Evolutionary conservation across 2,113 vertebrate genomes (phyloP).

Genomic region (Psittacara wagleri): DNA sequence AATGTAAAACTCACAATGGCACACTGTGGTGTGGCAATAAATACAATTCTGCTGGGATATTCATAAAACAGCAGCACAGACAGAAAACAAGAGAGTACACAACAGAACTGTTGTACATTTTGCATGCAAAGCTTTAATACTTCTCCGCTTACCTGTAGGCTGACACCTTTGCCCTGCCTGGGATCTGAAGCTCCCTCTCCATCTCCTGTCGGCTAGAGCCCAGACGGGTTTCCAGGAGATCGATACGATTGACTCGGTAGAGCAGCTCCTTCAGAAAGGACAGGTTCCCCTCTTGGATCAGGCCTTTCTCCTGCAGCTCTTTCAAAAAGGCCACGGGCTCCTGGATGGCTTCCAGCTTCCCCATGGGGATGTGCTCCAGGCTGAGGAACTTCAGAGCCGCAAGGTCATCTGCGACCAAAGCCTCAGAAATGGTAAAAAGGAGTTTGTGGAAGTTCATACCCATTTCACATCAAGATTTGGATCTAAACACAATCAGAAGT

Average conservation of each 20-base stretch:
- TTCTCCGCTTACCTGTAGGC: constrained; percentile 63
- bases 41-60: not conserved
- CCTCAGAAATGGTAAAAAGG: constrained; percentile 64
- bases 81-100: not conserved
- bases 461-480: constrained; percentile 16
- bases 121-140: not conserved
- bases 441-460: not conserved
- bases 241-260: constrained; percentile 37
- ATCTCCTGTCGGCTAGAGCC: constrained; percentile 39
- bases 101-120: not conserved
- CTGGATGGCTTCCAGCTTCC: constrained; percentile 56
- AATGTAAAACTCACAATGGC: not conserved
- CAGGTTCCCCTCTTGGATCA: constrained; percentile 7
- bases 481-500: constrained; percentile 11
- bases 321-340: constrained; percentile 58
- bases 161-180: constrained; percentile 45
- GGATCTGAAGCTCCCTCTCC: constrained; percentile 19
- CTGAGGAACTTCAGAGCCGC: constrained; percentile 72
- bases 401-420: constrained; percentile 52
- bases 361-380: constrained; percentile 39
- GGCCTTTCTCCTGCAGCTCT: constrained; percentile 46
- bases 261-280: constrained; percentile 74
- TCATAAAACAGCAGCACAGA: not conserved
- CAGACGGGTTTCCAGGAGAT: constrained; percentile 48
- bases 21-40: not conserved